These are phyloP conservation scores for Schizopygopsis pylzovi DNA, from an alignment of 2,797 vertebrate genomes.

Conservation along the genomic window DNA sequence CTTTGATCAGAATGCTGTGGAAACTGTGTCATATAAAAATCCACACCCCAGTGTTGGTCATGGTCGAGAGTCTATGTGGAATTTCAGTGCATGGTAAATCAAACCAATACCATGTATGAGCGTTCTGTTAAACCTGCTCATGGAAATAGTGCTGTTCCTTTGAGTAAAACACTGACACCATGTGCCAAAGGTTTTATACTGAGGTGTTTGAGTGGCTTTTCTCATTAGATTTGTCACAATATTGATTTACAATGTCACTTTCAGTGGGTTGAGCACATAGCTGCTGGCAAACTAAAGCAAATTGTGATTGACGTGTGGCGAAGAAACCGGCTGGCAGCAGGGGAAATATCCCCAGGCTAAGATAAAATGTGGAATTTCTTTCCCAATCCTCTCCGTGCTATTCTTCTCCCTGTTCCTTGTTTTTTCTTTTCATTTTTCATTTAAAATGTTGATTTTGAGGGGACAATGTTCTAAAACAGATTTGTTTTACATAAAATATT, in stretches of 20 bases:
- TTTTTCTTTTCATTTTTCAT: background rate
- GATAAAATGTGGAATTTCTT: slow-evolving; percentile 16
- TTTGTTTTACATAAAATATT: background rate
- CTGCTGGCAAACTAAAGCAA: slow-evolving; percentile 4
- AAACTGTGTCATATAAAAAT: slow-evolving; percentile 71
- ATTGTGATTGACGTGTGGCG: slow-evolving; percentile 7
- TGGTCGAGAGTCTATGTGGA: slow-evolving; percentile 72
- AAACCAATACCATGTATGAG: background rate
- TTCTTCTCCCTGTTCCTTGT: background rate
- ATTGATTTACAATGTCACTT: slow-evolving; percentile 11
- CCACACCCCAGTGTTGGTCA: slow-evolving; percentile 70
- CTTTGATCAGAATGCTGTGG: slow-evolving; percentile 68
- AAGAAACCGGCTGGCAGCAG: slow-evolving; percentile 1
- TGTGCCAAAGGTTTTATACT: background rate
- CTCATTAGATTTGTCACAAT: slow-evolving; percentile 23
- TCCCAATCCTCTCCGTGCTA: background rate
- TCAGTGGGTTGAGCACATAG: background rate
- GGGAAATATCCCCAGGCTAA: slow-evolving; percentile 28
- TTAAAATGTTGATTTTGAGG: background rate
- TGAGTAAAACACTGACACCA: background rate
- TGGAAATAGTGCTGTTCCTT: slow-evolving; percentile 15
- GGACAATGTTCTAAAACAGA: background rate
- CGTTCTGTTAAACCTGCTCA: slow-evolving; percentile 6
- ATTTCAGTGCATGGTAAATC: slow-evolving; percentile 70
- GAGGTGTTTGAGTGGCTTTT: background rate